Evolutionary conservation across 1,140 invertebrate species (phyloP), one percentile per base, ranked within the genome.

Genomic region (Drosophila bifasciata): DNA sequence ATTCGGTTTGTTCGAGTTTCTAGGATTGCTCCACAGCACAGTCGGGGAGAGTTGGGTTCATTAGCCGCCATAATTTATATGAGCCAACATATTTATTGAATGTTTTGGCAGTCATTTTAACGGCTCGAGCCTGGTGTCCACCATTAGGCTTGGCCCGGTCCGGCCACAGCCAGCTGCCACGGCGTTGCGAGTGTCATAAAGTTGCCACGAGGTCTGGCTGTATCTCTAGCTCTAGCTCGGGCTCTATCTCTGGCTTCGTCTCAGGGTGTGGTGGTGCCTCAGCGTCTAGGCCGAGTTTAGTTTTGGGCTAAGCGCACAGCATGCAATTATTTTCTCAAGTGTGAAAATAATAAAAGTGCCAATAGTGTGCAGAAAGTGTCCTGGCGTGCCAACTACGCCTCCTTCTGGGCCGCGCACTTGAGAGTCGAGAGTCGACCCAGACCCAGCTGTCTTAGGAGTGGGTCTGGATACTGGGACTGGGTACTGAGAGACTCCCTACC

Each of bases 291-390:
- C 32, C 21, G 49, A 56, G 39, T 73, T 48, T 74, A 50, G 21
- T 63, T 63, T 61, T 58, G 60, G 80, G 67, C 66, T 84, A 80
- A 85, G 83, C 77, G 73, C 81, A 86, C 81, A 85, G 81, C 81
- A 73, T 86, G 81, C 81, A 85, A 85, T 85, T 85, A 85, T 85
- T 86, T 85, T 77, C 9, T 16, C 81, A 28, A 85, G 81, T 85
- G 81, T 85, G 81, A 85, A 86, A 80, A 85, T 85, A 81, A 85
- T 85, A 85, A 85, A 85, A 85, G 73, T 85, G 81, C 81, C 81
- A 70, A 74, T 74, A 61, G 68, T 64, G 56, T 48, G 64, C 46
- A 83, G 49, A 64, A 76, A 76, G 81, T 86, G 74, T 85, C 81
- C 81, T 85, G 81, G 61, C 60, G 81, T 64, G 77, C 64, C 32